Percentiles rank a stretch among this genome's conserved stretches.
phyloP scores from a whole-genome alignment of 2,888 invertebrate genomes.

The Agrochola litura region DNA sequence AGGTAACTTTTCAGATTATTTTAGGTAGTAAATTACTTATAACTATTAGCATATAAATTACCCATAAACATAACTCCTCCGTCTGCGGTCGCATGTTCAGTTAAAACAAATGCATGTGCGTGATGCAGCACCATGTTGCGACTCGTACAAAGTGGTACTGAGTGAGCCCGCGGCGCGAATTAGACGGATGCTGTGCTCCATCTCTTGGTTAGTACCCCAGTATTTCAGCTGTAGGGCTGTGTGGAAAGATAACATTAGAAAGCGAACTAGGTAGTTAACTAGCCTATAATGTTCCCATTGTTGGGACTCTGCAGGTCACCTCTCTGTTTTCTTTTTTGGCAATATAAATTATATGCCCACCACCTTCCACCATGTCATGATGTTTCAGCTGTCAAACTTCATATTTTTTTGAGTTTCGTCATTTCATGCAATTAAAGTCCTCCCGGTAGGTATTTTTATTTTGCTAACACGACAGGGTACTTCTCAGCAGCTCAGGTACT shows the following conservation, averaged over 20 bases:
- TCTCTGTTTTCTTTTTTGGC: too few relatives aligned
- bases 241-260: constrained; percentile 22
- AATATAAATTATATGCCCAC: too few relatives aligned
- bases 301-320: too few relatives aligned
- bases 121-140: constrained; percentile 29
- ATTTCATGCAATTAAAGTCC: too few relatives aligned
- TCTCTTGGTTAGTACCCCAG: constrained; percentile 26
- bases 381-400: too few relatives aligned
- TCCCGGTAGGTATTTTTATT: too few relatives aligned
- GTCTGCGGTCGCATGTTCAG: constrained; percentile 13
- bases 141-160: constrained; percentile 13
- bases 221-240: constrained; percentile 44
- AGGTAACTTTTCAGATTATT: not conserved
- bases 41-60: constrained; percentile 15
- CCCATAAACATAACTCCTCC: constrained; percentile 3
- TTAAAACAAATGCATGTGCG: constrained; percentile 50
- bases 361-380: too few relatives aligned
- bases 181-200: constrained; percentile 46
- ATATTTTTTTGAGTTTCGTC: too few relatives aligned
- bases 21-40: not conserved
- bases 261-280: not conserved
- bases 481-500: too few relatives aligned
- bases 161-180: constrained; percentile 54
- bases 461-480: too few relatives aligned
- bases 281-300: too few relatives aligned